phyloP scores from a whole-genome alignment of 2,797 vertebrate genomes.

The Anguilla megastoma region DNA sequence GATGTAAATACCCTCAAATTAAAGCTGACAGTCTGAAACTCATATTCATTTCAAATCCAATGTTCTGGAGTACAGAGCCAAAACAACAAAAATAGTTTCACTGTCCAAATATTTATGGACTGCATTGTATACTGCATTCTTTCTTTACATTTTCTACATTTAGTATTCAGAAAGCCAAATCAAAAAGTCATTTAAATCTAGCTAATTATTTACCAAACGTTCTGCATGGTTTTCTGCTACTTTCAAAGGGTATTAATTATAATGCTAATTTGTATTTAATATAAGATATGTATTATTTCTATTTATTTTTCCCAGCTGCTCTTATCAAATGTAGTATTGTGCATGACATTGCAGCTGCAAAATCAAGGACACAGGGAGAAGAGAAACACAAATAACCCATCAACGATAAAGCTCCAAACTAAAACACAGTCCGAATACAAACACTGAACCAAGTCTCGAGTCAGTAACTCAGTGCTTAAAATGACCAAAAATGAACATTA shows the following conservation, averaged over 20 bases:
- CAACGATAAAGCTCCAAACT: neutral
- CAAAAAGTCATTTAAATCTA: neutral
- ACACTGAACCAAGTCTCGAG: neutral
- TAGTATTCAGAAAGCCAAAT: neutral
- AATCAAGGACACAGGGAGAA: neutral
- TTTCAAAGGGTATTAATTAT: neutral
- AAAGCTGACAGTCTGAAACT: too few relatives aligned
- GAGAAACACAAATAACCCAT: neutral
- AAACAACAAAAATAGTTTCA: too few relatives aligned
- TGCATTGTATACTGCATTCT: neutral
- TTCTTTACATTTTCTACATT: neutral
- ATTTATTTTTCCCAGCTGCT: neutral
- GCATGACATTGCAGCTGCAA: neutral
- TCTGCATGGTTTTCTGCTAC: neutral
- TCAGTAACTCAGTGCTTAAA: neutral
- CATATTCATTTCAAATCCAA: too few relatives aligned
- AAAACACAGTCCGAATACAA: neutral
- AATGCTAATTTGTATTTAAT: neutral
- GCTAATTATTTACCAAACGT: neutral
- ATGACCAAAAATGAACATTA: neutral
- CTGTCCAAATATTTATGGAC: too few relatives aligned
- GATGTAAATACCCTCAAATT: too few relatives aligned
- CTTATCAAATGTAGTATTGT: neutral
- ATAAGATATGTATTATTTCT: neutral
- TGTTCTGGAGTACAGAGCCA: too few relatives aligned